Evolutionary conservation across 2,113 vertebrate genomes (phyloP), one percentile per base, ranked within the genome.

Genomic region (Ageneiosus marmoratus): DNA sequence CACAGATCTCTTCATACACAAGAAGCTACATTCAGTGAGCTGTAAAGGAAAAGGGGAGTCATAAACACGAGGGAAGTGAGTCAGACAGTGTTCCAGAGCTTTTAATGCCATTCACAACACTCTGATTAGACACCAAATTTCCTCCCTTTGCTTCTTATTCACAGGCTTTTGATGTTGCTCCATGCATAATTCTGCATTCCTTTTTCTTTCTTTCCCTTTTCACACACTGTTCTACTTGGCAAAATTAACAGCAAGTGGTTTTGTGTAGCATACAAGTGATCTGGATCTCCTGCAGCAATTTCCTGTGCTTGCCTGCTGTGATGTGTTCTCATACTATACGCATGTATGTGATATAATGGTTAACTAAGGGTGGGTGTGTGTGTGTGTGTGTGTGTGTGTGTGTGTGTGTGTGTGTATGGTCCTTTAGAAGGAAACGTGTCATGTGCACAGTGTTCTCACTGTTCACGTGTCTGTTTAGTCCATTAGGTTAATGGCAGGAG

Each of bases 161-260:
- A 88, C 81, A 77, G 88, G 51, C 90, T 90, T 93, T 93, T 93
- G 91, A 92, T 93, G 90, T 85, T 56, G 50, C 63, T 78, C n/a
- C 15, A 29, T 70, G 75, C 62, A 78, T 79, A 78, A 84, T 84
- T 79, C 65, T 93, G 87, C 87, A 83, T 89, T 84, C 87, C 89
- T 88, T 89, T 91, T 74, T 74, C 44, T 12, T 41, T 24, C 88
- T 89, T 87, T 89, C 87, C 89, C 80, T 90, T 88, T 88, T 88
- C 89, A 90, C 89, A 84, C 82, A 22, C 72, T 34, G 27, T 48
- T 29, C 65, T 83, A 53, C 20, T 91, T 91, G 89, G 89, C 90
- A 87, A 90, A 91, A 89, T 89, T 70, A 83, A 88, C 90, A 89
- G 79, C 89, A 87, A 90, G 89, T 89, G 86, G 83, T 92, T 92